phyloP scores from a whole-genome alignment of 2,888 invertebrate species.

The Sphinx pinastri region DNA sequence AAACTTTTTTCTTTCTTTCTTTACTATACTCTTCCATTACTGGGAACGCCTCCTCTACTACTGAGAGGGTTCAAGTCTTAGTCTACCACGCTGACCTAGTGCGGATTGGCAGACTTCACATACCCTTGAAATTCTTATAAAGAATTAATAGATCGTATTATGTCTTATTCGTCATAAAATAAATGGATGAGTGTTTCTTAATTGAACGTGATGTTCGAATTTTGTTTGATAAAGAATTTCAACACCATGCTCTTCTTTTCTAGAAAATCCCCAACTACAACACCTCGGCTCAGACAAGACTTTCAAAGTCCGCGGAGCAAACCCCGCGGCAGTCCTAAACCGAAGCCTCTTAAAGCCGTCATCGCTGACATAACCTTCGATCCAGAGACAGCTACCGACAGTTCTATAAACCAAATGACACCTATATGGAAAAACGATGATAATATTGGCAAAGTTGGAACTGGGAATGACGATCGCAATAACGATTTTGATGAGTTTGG shows the following conservation, averaged over 20 bases:
- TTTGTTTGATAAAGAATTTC: too few species aligned
- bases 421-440: conserved; percentile 3
- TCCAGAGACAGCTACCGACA: conserved; percentile 11
- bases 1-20: too few species aligned
- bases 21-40: too few species aligned
- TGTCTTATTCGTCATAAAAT: too few species aligned
- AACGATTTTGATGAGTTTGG: not conserved
- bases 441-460: not conserved
- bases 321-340: conserved; percentile 30
- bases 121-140: too few species aligned
- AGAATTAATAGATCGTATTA: too few species aligned
- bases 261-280: conserved; percentile 33
- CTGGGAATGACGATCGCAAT: not conserved
- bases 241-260: not conserved
- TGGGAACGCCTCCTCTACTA: too few species aligned
- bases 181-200: too few species aligned
- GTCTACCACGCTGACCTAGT: too few species aligned
- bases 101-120: too few species aligned
- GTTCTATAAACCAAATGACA: conserved; percentile 14
- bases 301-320: conserved; percentile 24
- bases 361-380: not conserved
- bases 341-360: conserved; percentile 7
- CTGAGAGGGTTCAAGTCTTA: too few species aligned
- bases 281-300: conserved; percentile 26
- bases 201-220: too few species aligned